Evolutionary conservation across 2,797 vertebrate species (phyloP).

Genomic region (Hybognathus amarus): DNA sequence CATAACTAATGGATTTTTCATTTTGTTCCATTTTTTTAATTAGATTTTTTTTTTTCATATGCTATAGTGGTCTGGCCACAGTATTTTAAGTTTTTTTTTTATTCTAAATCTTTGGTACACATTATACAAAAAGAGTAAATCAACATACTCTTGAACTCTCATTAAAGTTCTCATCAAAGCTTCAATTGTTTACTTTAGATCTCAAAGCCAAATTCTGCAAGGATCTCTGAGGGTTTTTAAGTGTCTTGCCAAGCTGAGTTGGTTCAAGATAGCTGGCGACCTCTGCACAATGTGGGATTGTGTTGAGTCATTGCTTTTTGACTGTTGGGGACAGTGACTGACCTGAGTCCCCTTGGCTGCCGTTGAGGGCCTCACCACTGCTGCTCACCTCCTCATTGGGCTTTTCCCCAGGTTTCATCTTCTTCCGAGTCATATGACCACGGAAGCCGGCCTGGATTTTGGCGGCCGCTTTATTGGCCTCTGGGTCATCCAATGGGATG

Average conservation of each 20-base stretch:
- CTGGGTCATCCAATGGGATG: conserved; percentile 95
- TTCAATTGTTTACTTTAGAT: conserved; percentile 21
- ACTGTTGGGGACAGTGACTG: conserved; percentile 69
- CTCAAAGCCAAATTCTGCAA: conserved; percentile 23
- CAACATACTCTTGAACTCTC: conserved; percentile 26
- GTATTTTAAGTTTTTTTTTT: background rate
- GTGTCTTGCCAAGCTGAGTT: background rate
- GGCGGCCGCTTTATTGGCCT: conserved; percentile 95
- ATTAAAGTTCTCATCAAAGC: conserved; percentile 21
- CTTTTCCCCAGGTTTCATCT: conserved; percentile 95
- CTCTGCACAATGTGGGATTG: background rate
- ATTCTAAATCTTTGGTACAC: conserved; percentile 4
- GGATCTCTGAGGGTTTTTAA: conserved; percentile 1
- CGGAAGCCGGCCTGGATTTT: conserved; percentile 99
- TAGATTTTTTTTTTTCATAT: background rate
- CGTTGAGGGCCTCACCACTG: conserved; percentile 78
- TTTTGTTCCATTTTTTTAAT: background rate
- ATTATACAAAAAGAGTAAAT: background rate
- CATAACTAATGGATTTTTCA: conserved; percentile 30
- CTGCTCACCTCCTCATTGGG: conserved; percentile 89
- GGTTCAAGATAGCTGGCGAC: conserved; percentile 7
- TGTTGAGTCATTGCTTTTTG: conserved; percentile 47
- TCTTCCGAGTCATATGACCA: conserved; percentile 99
- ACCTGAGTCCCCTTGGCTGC: conserved; percentile 76
- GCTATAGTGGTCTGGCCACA: background rate